A percentile compares a stretch with the other conserved stretches of the same genome.
These are phyloP conservation scores for Lophotis ruficrista DNA, from an alignment of 2,113 vertebrate species.

Conservation along the genomic window DNA sequence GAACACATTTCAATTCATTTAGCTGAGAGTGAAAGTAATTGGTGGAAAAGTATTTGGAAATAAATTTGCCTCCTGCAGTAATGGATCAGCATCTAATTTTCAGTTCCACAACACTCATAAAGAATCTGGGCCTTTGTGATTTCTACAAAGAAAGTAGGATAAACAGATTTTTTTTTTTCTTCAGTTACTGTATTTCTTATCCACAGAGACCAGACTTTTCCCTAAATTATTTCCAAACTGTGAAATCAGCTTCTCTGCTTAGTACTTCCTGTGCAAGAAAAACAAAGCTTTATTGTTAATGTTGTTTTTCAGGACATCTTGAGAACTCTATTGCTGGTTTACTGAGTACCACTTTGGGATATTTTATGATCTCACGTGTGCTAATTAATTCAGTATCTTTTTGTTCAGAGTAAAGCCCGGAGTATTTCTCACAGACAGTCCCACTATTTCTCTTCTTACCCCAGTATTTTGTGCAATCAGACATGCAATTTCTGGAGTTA, in stretches of 20 bases:
- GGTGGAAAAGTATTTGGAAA: constrained; percentile 49
- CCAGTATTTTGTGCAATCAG: background rate
- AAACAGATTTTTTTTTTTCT: background rate
- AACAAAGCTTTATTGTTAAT: background rate
- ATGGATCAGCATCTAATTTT: constrained; percentile 29
- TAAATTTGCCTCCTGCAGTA: constrained; percentile 31
- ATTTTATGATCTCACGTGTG: background rate
- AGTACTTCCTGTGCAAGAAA: constrained; percentile 6
- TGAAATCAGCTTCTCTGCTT: constrained; percentile 32
- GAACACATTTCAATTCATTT: constrained; percentile 17
- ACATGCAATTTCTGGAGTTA: background rate
- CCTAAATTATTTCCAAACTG: constrained; percentile 56
- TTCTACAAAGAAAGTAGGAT: constrained; percentile 43
- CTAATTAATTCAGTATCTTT: background rate
- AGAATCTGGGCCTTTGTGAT: constrained; percentile 8
- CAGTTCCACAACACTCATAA: constrained; percentile 6
- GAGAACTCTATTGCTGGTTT: background rate
- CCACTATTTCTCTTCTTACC: background rate
- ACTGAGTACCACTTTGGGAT: background rate
- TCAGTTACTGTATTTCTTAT: constrained; percentile 11
- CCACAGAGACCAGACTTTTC: constrained; percentile 44
- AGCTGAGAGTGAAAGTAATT: constrained; percentile 30
- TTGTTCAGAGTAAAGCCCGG: background rate
- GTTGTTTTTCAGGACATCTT: background rate
- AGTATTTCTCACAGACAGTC: background rate